Evolutionary conservation across 1,140 invertebrate species (phyloP), one percentile per base, ranked within the genome.

Genomic region (Drosophila serrata): DNA sequence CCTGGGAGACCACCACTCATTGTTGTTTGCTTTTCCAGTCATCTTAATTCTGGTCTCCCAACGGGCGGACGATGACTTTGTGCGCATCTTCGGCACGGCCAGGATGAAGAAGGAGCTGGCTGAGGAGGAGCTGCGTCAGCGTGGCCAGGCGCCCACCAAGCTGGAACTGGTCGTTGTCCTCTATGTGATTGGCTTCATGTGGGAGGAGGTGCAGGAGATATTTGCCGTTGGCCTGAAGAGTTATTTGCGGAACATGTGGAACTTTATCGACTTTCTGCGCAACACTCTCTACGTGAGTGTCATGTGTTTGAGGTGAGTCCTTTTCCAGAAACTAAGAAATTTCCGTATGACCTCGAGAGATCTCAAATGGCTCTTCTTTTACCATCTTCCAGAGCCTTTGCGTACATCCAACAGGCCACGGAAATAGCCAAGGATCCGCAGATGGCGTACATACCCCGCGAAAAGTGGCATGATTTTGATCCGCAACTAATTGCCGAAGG

Each of bases 401-500:
- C 98, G 1, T 97, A 96, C 81, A 92, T 97, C 48, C 95, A 96
- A 75, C 96, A 97, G 92, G 92, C 82, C 4, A 87, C 93, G 2
- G 96, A 97, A 91, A 97, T 97, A 48, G 61, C 92, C 1, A 75
- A 84, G 2, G 94, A 97, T 84, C 94, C 95, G 0, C 90, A 93
- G 4, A 96, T 95, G 15, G 96, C 95, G 2, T 96, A 95, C 72
- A 95, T 97, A 40, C 95, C 97, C 0, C 94, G 97, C 42, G 97
- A 98, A 84, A 93, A 96, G 37, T 99, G 98, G 98, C 94, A 98
- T 86, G 96, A 97, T 13, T 99, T 97, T 92, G 98, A 99, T 93
- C 97, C 98, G 0, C 98, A 99, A 90, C 94, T 99, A 1, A 97
- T 99, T 42, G 97, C 98, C 6, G 98, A 99, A 91, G 98, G 98